Base-by-base conservation (phyloP, 2,113 vertebrate species). In the Syrmaticus mikado region DNA sequence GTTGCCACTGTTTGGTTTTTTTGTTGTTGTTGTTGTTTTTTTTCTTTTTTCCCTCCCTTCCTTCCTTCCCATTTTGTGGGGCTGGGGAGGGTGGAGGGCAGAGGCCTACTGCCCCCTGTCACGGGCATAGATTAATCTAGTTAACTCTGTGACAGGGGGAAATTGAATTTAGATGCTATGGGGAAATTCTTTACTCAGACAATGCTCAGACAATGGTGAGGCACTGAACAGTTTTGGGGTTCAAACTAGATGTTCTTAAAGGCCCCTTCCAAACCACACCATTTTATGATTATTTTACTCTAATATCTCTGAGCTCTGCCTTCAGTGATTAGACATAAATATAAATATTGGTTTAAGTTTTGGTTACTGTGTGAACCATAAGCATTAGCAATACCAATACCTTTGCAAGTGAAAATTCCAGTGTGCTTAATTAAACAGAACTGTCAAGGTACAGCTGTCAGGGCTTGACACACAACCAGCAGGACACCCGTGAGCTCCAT, bases 401-500 rank as follows among this genome's bases (percentile, higher is more conserved):
- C 28, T 87, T 43, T n/a, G 8, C 30, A 22, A 79, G 41, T n/a
- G 17, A 67, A 85, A 74, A 70, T 85, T 84, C 55, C 53, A 58
- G 38, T 61, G 85, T 25, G 19, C 14, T 53, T 21, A 30, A 60
- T 77, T 8, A 53, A 32, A 48, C 6, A 53, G 24, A 81, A 67
- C 21, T 74, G 24, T 41, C 18, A 7, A 74, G 32, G 30, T 24
- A 45, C 0, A 9, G 24, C 45, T 83, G 18, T 19, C 62, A 88
- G 21, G 12, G 30, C 40, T 17, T 71, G 48, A 71, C 41, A 45
- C 0, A 0, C 36, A 50, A 38, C 12, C 50, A 40, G 18, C 25
- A 41, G 38, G 41, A 38, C 36, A 41, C 71, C 38, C 28, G 24
- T 8, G 13, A 68, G 32, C 13, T 34, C 65, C 13, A 14, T 20